These are phyloP conservation scores for Dione juno DNA, from an alignment of 2,888 invertebrate genomes.

Conservation along the genomic window DNA sequence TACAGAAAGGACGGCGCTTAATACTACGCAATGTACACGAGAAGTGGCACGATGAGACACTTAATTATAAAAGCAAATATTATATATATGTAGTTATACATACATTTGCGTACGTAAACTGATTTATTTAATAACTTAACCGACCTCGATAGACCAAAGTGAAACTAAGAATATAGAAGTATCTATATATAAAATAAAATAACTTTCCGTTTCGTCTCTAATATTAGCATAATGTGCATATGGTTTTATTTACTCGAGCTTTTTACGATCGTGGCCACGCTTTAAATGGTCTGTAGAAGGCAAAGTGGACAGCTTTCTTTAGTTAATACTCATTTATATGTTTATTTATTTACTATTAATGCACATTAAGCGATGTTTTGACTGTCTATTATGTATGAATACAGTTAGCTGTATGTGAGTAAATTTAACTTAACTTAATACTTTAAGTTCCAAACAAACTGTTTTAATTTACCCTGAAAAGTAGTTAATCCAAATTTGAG, in stretches of 20 bases:
- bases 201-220: slow-evolving; percentile 40
- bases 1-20: no score
- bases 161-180: slow-evolving; percentile 14
- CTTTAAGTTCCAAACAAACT: no score
- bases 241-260: slow-evolving; percentile 42
- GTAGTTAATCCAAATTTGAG: no score
- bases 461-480: no score
- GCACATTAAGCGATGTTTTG: background rate
- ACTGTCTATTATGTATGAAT: background rate
- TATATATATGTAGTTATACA: background rate
- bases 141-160: slow-evolving; percentile 7
- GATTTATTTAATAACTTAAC: background rate
- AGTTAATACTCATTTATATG: slow-evolving; percentile 34
- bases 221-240: slow-evolving; percentile 45
- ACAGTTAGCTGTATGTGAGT: no score
- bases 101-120: background rate
- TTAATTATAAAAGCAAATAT: no score
- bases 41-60: no score
- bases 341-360: slow-evolving; percentile 32
- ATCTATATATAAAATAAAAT: slow-evolving; percentile 15
- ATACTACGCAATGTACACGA: no score
- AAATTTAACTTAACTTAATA: no score
- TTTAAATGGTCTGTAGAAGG: slow-evolving; percentile 39
- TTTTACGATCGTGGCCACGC: slow-evolving; percentile 41
- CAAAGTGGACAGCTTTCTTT: slow-evolving; percentile 42